Evolutionary conservation across 2,797 vertebrate species (phyloP).

Genomic region (Otolemur crassicaudatus): DNA sequence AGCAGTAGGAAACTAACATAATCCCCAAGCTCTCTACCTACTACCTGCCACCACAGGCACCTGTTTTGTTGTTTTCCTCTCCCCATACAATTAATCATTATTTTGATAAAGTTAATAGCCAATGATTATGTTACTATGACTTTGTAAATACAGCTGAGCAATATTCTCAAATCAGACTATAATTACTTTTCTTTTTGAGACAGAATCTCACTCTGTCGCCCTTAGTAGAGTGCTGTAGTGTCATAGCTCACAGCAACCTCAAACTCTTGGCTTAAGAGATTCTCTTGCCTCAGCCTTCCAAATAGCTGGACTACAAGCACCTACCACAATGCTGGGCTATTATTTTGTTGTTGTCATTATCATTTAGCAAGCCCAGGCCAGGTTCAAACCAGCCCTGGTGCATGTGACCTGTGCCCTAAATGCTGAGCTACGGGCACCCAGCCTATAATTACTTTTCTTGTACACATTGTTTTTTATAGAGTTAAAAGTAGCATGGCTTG

Average conservation of each 20-base stretch:
- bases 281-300: too few relatives aligned
- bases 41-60: background rate
- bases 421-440: too few relatives aligned
- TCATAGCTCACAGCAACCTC: too few relatives aligned
- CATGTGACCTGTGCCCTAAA: too few relatives aligned
- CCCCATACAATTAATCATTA: background rate
- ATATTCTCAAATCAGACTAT: slow-evolving; percentile 12
- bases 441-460: background rate
- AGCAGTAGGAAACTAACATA: background rate
- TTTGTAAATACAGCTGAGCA: background rate
- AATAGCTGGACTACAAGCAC: too few relatives aligned
- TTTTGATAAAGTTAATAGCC: background rate
- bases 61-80: background rate
- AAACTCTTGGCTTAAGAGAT: too few relatives aligned
- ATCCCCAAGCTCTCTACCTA: background rate
- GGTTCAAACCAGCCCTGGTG: too few relatives aligned
- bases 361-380: too few relatives aligned
- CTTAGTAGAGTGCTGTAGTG: too few relatives aligned
- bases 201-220: too few relatives aligned
- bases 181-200: background rate
- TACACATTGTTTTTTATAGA: background rate
- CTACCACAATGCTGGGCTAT: too few relatives aligned
- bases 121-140: background rate
- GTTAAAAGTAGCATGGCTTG: background rate
- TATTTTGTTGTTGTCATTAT: too few relatives aligned